Conservation (phyloP, 2,888 invertebrate genomes). For the Pogonocherus hispidulus region DNA sequence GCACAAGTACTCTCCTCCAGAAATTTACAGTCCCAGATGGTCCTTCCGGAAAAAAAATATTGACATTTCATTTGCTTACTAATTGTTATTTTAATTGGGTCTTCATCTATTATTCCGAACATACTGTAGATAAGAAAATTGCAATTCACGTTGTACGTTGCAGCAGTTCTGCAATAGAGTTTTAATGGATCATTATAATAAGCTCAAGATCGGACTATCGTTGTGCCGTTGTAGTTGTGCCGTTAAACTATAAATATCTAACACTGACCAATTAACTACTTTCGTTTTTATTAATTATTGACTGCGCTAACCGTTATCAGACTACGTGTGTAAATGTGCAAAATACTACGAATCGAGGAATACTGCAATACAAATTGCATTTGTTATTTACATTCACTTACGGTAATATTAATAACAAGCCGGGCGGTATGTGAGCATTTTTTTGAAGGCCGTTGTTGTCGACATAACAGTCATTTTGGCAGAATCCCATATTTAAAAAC, state of each 20-base stretch:
- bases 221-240: slow-evolving; percentile 4
- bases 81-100: too few species aligned
- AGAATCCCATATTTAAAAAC: background rate
- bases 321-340: slow-evolving; percentile 5
- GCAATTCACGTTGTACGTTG: too few species aligned
- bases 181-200: background rate
- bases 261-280: slow-evolving; percentile 11
- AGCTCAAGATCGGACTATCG: background rate
- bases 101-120: too few species aligned
- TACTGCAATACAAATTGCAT: background rate
- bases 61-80: too few species aligned
- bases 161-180: background rate
- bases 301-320: background rate
- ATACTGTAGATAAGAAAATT: background rate
- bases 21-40: too few species aligned
- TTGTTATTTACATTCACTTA: slow-evolving; percentile 4
- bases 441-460: background rate
- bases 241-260: slow-evolving; percentile 25
- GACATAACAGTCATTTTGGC: background rate
- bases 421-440: background rate
- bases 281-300: slow-evolving; percentile 25
- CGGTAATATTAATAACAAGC: background rate
- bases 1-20: too few species aligned
- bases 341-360: background rate
- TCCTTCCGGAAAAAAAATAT: too few species aligned